Conservation (phyloP, 2,797 vertebrate genomes). For the Lemur catta region DNA sequence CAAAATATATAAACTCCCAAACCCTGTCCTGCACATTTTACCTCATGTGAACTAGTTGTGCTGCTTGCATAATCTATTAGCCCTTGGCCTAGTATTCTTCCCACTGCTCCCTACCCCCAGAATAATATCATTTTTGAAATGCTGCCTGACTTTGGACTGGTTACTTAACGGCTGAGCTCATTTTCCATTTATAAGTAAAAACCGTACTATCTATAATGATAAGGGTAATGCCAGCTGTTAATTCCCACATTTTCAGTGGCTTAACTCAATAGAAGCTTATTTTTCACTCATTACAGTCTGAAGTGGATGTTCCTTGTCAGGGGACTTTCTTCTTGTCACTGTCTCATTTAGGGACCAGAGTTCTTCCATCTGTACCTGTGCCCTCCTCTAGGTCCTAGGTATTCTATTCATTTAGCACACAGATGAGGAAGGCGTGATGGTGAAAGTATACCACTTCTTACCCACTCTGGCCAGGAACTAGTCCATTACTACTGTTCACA, state of each 20-base stretch:
- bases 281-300: neutral
- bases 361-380: neutral
- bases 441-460: neutral
- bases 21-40: neutral
- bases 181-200: conserved; percentile 2
- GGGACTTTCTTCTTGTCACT: neutral
- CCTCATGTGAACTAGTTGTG: neutral
- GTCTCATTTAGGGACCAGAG: neutral
- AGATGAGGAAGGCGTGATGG: neutral
- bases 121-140: neutral
- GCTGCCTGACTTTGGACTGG: neutral
- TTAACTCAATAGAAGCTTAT: neutral
- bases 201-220: neutral
- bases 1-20: neutral
- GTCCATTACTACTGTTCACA: neutral
- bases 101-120: accelerated
- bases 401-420: neutral
- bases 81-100: neutral
- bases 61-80: neutral
- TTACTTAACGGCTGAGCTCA: neutral
- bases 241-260: neutral
- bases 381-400: neutral
- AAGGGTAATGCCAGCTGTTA: neutral
- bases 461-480: too few species aligned
- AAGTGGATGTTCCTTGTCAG: neutral